Base-by-base conservation (phyloP, 2,888 invertebrate genomes). In the Ischnus inquisitorius region DNA sequence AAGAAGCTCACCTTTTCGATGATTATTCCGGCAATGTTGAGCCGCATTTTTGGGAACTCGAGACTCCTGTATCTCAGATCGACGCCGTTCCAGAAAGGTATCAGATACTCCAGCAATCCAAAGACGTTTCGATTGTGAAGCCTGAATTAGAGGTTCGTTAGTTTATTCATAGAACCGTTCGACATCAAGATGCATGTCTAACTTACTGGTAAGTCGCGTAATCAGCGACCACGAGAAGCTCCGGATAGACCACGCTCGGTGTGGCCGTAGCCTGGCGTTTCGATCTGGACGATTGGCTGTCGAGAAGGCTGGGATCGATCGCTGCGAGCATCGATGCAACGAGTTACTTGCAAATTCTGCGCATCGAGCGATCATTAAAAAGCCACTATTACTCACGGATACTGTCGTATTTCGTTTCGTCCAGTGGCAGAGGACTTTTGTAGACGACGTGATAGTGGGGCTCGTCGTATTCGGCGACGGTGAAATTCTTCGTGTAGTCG, bases 11-110 rank as follows among this genome's bases (percentile, higher is more conserved):
- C 51, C 1, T n/a, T 41, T 84, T 81, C 77, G n/a, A 87, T 25
- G 8, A 87, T n/a, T 19, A 87, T 81, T 54, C 82, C 85, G 6
- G 87, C 86, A n/a, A 87, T 85, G 34, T 86, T 86, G 8, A 87
- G 28, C 54, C 85, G 65, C 3, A 83, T 79, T 81, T 82, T 86
- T 0, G 87, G 86, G 39, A 67, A 74, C 51, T 85, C 76, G 2
- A 87, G 67, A 48, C 39, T 65, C 34, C 86, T 71, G 68, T 79
- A 86, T 69, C 46, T 69, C 62, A 87, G 51, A 69, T 87, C 87
- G 12, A 87, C 86, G 8, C 82, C 77, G 60, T 87, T 86, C 86
- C 86, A 87, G 39, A 87, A 87, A 10, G 82, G 78, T 39, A 87
- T 12, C 14, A 87, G 5, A 62, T 87, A 87, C 64, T 83, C 83